Evolutionary conservation across 2,888 invertebrate species (phyloP), one percentile per base, ranked within the genome.

Genomic region (Microctonus aethiopoides): DNA sequence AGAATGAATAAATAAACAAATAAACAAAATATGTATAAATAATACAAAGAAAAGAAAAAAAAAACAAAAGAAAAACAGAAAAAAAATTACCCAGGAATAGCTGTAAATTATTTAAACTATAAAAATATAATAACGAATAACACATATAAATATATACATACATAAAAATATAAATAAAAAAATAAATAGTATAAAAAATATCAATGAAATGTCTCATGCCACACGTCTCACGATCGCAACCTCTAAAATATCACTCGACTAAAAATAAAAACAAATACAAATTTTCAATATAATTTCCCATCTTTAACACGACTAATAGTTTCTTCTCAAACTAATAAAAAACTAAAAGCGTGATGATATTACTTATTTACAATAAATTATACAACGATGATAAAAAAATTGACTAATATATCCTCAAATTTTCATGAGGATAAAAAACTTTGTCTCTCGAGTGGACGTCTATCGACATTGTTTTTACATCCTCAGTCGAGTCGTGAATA

Each of bases 401-500:
- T 16, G 9, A n/a, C 3, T 7, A 46, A 46, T 1, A 46, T 1
- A 56, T 65, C 65, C 57, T 71, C 54, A 46, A 73, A 73, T 70
- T 73, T 73, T 73, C 68, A 73, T 66, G 72, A 41, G 66, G 22
- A 46, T 20, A 16, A 46, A 20, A 20, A 46, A 46, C 46, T 46
- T 41, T 13, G 39, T 62, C 29, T 20, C 54, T 62, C 68, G 64
- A 67, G 69, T 70, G 69, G 67, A 70, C 61, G 46, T 46, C n/a
- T 66, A 67, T 72, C 72, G 70, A 72, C 70, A 68, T 68, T 67
- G 60, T 56, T 41, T 39, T 64, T 67, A 56, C 60, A 36, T 56
- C 13, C 63, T 29, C 51, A 52, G 11, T 29, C 70, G 67, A 70
- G 72, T 52, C 52, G 68, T 72, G 72, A 72, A 72, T 72, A 64